Evolutionary conservation across 2,797 vertebrate genomes (phyloP), one percentile per base, ranked within the genome.

Genomic region (Enoplosus armatus): DNA sequence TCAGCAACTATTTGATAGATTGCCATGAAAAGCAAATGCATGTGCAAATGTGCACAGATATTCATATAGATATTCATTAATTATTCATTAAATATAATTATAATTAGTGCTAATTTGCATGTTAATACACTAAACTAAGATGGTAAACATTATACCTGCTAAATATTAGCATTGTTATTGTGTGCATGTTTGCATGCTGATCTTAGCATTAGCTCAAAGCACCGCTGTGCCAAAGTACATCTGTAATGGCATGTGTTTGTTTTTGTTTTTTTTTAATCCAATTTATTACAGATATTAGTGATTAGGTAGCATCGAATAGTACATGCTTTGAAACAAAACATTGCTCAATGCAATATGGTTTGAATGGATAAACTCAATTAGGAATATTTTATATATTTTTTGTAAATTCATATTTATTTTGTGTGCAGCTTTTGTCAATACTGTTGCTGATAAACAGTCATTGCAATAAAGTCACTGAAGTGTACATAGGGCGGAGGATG

Each of bases 401-500:
- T 54, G 7, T 51, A 33, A 54, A 47, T 31, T 4, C 35, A 18
- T 3, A 8, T 41, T 2, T 24, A 26, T 53, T 48, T 68, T 45
- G 12, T 35, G 47, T 5, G 29, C 3, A 35, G 22, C 22, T n/a
- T n/a, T 50, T 7, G 10, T 8, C 26, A 55, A 31, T 20, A 56
- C 26, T 26, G 16, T 37, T 48, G 53, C 31, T 58, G 8, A 47
- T 26, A 56, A 48, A 35, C 12, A 20, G 39, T 55, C 24, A 29
- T 4, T 50, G 26, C 39, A 68, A 43, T 59, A 5, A 66, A 77
- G 45, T 53, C 14, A 63, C 5, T 50, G 35, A 58, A 61, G 50
- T 66, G 45, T 55, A 59, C 31, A 53, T 5, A 24, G 47, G 12
- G 14, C 4, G 60, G 50, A 71, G 58, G 69, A 78, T 51, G 69